Conservation (phyloP, 2,888 invertebrate species). For the Lucinisca nassula region DNA sequence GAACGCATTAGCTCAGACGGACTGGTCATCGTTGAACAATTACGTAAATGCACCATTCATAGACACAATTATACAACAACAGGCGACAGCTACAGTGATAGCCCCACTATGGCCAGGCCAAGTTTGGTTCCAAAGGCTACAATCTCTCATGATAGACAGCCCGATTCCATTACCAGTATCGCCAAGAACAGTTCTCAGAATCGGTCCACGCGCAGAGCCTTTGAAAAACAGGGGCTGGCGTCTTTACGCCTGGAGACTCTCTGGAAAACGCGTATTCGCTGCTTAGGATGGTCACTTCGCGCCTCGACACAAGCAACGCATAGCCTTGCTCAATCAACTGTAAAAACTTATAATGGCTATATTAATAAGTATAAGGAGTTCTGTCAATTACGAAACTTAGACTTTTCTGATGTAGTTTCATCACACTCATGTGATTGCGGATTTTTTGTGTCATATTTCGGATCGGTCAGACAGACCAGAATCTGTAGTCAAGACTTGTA, state of each 20-base stretch:
- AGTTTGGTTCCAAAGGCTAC: background rate
- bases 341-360: conserved; percentile 5
- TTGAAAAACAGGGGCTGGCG: background rate
- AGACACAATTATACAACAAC: background rate
- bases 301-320: background rate
- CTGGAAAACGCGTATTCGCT: background rate
- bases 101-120: background rate
- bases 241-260: background rate
- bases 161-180: background rate
- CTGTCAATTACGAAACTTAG: background rate
- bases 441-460: background rate
- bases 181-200: background rate
- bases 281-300: background rate
- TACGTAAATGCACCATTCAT: conserved; percentile 7
- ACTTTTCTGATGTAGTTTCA: background rate
- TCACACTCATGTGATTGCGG: background rate
- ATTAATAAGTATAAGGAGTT: conserved; percentile 5
- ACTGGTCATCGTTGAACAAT: background rate
- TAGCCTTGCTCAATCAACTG: background rate
- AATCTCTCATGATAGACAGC: background rate
- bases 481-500: background rate
- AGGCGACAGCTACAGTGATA: background rate
- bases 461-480: conserved; percentile 13
- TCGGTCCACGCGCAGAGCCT: background rate
- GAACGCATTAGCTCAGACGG: background rate